Evolutionary conservation across 2,113 vertebrate genomes (phyloP).

Genomic region (Podiceps cristatus): DNA sequence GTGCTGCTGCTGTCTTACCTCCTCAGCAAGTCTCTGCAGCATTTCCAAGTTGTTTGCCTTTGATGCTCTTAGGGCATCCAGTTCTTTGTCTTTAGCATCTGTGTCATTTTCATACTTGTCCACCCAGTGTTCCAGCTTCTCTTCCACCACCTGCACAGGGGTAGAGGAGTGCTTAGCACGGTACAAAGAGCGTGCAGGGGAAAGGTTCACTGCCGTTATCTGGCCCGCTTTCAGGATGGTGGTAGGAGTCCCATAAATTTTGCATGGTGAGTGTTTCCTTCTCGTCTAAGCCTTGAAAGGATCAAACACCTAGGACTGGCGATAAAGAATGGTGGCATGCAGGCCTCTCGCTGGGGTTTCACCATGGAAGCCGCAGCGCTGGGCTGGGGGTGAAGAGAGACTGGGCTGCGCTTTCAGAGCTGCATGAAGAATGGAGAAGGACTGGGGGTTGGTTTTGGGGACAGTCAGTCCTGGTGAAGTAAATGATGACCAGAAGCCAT

Average conservation of each 20-base stretch:
- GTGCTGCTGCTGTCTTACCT: constrained; percentile 65
- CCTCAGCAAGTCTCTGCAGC: constrained; percentile 76
- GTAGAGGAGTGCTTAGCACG: neutral
- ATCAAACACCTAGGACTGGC: neutral
- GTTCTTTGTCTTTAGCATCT: constrained; percentile 78
- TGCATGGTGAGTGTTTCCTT: neutral
- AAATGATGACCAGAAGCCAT: neutral
- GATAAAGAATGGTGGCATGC: neutral
- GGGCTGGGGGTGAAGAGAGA: neutral
- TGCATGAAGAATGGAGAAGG: neutral
- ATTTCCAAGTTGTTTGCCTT: constrained; percentile 75
- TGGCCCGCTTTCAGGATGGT: neutral
- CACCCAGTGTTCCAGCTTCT: constrained; percentile 84
- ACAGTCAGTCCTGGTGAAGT: neutral
- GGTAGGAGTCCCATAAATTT: neutral
- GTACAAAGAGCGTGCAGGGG: neutral
- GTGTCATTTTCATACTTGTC: constrained; percentile 84
- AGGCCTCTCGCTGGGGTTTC: neutral
- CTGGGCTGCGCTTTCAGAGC: neutral
- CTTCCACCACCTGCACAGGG: constrained; percentile 75
- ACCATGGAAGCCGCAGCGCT: fast-evolving
- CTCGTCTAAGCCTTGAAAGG: neutral
- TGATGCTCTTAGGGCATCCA: constrained; percentile 72
- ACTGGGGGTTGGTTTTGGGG: neutral
- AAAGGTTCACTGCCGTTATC: neutral